Evolutionary conservation across 1,140 invertebrate species (phyloP).

Genomic region (Tetramorium simillimum): DNA sequence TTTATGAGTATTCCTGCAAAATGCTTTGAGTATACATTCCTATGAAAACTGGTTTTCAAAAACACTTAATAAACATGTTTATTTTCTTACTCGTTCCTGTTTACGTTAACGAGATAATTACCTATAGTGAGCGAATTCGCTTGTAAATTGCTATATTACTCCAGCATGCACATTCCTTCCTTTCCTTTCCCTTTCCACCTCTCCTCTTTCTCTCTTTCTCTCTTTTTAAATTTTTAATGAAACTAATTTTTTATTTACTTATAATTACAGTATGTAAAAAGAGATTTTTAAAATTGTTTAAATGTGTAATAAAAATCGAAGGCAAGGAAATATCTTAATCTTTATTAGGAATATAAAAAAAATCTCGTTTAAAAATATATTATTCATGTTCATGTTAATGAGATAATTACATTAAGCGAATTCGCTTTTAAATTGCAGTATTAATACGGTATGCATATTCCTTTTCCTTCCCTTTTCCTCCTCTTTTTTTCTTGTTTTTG

Average conservation of each 20-base stretch:
- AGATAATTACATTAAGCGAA: too few species aligned
- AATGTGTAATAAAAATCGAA: not conserved
- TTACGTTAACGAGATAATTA: constrained; percentile 3
- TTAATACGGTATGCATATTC: too few species aligned
- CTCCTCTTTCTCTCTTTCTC: not conserved
- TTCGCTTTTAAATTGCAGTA: too few species aligned
- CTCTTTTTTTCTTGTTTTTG: not conserved
- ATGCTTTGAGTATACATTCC: not conserved
- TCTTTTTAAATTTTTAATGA: not conserved
- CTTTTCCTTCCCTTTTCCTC: not conserved
- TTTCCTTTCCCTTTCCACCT: too few species aligned
- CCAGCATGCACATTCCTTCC: not conserved
- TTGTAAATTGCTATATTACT: not conserved
- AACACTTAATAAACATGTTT: not conserved
- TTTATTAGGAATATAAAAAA: not conserved
- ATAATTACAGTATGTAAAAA: not conserved
- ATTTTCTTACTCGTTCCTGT: not conserved
- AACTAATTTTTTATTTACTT: constrained; percentile 4
- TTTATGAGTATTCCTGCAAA: not conserved
- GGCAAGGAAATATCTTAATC: not conserved
- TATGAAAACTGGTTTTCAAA: not conserved
- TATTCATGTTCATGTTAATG: too few species aligned
- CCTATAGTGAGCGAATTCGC: not conserved
- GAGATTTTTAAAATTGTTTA: not conserved
- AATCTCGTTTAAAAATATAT: too few species aligned